Base-by-base conservation (phyloP, 2,797 vertebrate species). In the Salmo trutta region DNA sequence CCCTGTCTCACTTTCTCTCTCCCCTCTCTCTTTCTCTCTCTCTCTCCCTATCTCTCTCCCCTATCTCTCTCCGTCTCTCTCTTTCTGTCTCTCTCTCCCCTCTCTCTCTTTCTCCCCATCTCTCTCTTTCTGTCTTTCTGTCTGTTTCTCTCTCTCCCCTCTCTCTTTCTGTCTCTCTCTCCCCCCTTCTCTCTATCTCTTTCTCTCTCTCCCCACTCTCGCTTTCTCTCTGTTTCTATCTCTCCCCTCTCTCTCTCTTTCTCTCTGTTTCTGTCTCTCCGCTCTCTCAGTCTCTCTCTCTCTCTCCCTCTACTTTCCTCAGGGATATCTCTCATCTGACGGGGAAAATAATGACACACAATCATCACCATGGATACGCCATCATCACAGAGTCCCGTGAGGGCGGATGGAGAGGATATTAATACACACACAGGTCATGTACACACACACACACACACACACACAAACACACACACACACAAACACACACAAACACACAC, bases 311-410 rank as follows among this genome's bases (percentile, higher is more conserved):
- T 64, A 21, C 59, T 21, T 8, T 87, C 92, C 93, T 89, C 86
- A 86, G 93, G 92, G 91, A 93, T 91, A 93, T 93, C 93, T 92
- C 90, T 93, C 91, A 90, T 91, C 91, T 88, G 90, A 90, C 90
- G 77, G 21, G 91, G 89, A 88, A 92, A 92, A 92, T 94, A 94
- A 94, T 92, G 92, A 92, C 92, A 93, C 81, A 72, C 91, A 92
- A 92, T 93, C 91, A 93, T 94, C 79, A 86, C 92, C 92, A 94
- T 93, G 92, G 91, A 91, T 91, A 93, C 91, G 85, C 83, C 86
- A 75, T 84, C 70, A 21, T 78, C 59, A 64, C 21, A 74, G 87
- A 86, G 81, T 89, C 89, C 86, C 87, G 81, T 78, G 89, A 86
- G 89, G 84, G 51, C 15, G 77, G 24, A 54, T 76, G 51, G 75